phyloP scores from a whole-genome alignment of 2,797 vertebrate genomes.

The Balearica regulorum region DNA sequence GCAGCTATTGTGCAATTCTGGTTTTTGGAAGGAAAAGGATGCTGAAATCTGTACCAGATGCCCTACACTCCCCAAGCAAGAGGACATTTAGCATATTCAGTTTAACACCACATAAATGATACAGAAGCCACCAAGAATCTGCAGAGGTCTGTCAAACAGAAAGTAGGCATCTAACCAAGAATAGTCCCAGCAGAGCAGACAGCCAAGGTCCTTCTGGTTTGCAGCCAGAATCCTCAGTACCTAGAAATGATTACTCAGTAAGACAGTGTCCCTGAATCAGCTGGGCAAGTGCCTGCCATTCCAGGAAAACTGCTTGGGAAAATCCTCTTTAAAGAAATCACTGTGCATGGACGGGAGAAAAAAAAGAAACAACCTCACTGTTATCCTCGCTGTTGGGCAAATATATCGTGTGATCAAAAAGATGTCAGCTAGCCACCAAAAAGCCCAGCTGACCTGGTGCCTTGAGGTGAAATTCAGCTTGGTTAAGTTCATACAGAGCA shows the following conservation, averaged over 20 bases:
- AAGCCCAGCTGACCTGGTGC: neutral
- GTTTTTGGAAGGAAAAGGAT: neutral
- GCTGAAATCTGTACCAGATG: neutral
- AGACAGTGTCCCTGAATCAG: neutral
- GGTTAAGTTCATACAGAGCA: neutral
- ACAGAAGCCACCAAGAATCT: neutral
- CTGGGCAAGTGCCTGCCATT: neutral
- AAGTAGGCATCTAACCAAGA: neutral
- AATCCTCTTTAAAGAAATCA: neutral
- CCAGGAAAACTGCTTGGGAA: neutral
- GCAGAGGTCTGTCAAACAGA: neutral
- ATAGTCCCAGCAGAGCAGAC: neutral
- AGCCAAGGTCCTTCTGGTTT: neutral
- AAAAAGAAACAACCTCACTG: neutral
- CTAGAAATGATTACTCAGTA: neutral
- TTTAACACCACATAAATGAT: neutral
- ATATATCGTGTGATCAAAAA: neutral
- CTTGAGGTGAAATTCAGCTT: neutral
- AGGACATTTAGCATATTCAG: neutral
- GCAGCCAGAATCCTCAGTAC: neutral
- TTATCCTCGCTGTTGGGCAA: neutral
- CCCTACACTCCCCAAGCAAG: neutral
- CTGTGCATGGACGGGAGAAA: accelerated
- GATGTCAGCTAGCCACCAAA: neutral
- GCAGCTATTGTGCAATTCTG: neutral